phyloP scores from a whole-genome alignment of 2,888 invertebrate species.

The Ormyrus labotus region DNA sequence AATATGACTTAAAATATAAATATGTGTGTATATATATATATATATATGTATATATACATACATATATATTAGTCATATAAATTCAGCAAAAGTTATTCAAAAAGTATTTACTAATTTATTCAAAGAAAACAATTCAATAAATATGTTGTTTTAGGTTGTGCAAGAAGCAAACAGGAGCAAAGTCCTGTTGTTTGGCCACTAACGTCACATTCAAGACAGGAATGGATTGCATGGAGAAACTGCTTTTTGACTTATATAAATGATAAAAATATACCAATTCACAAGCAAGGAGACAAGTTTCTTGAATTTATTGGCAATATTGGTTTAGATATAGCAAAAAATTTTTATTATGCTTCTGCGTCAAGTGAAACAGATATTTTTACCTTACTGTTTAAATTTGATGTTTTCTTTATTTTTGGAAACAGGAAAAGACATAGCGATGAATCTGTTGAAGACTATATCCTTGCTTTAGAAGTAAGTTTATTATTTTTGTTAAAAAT shows the following conservation, averaged over 20 bases:
- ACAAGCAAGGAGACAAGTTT: conserved; percentile 34
- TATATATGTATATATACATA: too few species aligned
- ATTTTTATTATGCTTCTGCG: conserved; percentile 22
- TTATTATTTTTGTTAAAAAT: not conserved
- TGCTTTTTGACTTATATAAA: conserved; percentile 31
- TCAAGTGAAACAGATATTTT: conserved; percentile 23
- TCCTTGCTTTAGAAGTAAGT: conserved; percentile 40
- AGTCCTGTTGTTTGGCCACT: not conserved
- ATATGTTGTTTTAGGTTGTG: too few species aligned
- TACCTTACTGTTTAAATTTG: conserved; percentile 37
- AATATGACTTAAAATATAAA: too few species aligned
- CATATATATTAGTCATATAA: too few species aligned
- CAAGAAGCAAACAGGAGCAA: too few species aligned
- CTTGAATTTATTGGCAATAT: conserved; percentile 27
- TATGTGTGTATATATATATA: too few species aligned
- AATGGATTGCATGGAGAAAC: conserved; percentile 44
- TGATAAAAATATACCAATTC: conserved; percentile 32
- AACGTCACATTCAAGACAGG: conserved; percentile 22
- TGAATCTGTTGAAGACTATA: conserved; percentile 39
- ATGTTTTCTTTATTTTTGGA: conserved; percentile 45
- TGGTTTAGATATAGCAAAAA: conserved; percentile 25
- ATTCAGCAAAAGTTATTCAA: too few species aligned
- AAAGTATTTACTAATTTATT: too few species aligned
- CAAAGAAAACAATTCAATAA: too few species aligned
- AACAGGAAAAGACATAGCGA: conserved; percentile 21